These are phyloP conservation scores for Momotus momota DNA, from an alignment of 2,797 vertebrate genomes.

Conservation along the genomic window DNA sequence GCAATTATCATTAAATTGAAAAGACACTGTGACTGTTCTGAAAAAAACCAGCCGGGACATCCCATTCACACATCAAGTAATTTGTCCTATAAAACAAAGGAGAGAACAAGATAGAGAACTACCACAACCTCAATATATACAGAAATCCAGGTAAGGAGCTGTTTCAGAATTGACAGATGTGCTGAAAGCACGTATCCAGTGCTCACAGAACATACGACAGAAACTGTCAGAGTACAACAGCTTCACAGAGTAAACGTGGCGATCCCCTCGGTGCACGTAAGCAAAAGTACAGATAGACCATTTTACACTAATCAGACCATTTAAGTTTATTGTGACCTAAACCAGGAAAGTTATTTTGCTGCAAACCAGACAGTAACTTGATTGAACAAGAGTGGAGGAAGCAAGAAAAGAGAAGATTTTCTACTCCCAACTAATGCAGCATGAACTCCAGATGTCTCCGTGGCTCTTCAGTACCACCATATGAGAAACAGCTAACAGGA, in stretches of 20 bases:
- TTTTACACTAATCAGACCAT: background rate
- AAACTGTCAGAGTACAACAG: background rate
- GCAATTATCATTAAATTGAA: background rate
- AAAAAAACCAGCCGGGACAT: background rate
- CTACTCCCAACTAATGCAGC: background rate
- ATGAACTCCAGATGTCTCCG: background rate
- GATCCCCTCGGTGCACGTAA: background rate
- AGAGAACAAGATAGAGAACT: background rate
- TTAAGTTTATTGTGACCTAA: background rate
- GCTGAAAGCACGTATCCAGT: background rate
- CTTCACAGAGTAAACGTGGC: background rate
- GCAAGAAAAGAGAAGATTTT: background rate
- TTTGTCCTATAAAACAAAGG: background rate
- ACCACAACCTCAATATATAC: background rate
- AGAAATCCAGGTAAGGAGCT: background rate
- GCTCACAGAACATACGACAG: background rate
- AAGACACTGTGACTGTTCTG: background rate
- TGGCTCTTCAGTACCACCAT: background rate
- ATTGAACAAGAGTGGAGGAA: background rate
- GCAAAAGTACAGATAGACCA: background rate
- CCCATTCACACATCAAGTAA: background rate
- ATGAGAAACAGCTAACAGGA: background rate
- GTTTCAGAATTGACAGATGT: background rate
- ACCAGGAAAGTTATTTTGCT: background rate
- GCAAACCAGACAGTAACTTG: background rate